phyloP scores from a whole-genome alignment of 2,113 vertebrate genomes.

The Beaufortia kweichowensis region DNA sequence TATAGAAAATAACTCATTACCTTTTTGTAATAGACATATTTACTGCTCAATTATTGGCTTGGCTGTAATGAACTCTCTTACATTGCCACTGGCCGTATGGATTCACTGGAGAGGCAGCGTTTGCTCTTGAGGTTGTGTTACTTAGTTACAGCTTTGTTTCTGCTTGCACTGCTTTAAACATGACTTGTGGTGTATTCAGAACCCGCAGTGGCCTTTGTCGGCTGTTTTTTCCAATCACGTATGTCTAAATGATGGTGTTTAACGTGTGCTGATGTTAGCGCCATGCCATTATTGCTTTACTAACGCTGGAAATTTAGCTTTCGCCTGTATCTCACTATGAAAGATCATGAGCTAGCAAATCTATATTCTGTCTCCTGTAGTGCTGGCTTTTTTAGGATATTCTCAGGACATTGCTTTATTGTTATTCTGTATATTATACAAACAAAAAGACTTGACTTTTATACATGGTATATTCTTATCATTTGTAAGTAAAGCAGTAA shows the following conservation, averaged over 20 bases:
- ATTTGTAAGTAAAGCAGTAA: neutral
- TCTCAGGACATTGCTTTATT: constrained; percentile 3
- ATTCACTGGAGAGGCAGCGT: constrained; percentile 12
- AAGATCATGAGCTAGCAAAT: neutral
- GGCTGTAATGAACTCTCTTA: constrained; percentile 10
- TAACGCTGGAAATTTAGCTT: neutral
- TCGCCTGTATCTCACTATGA: neutral
- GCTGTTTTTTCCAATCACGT: neutral
- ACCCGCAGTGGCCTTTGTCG: neutral
- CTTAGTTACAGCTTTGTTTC: constrained; percentile 40
- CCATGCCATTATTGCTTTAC: neutral
- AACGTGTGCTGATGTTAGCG: neutral
- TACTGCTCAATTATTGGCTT: neutral
- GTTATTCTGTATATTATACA: neutral
- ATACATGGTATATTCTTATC: neutral
- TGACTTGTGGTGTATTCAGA: constrained; percentile 6
- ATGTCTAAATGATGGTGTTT: neutral
- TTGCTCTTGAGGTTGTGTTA: constrained; percentile 13
- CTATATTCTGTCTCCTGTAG: neutral
- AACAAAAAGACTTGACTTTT: constrained; percentile 21
- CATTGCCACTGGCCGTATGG: constrained; percentile 8
- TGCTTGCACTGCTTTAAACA: constrained; percentile 25
- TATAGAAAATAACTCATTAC: neutral
- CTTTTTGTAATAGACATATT: neutral
- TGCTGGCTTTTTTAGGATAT: neutral